These are phyloP conservation scores for Cirrhinus mrigala DNA, from an alignment of 2,797 vertebrate genomes.

Conservation along the genomic window DNA sequence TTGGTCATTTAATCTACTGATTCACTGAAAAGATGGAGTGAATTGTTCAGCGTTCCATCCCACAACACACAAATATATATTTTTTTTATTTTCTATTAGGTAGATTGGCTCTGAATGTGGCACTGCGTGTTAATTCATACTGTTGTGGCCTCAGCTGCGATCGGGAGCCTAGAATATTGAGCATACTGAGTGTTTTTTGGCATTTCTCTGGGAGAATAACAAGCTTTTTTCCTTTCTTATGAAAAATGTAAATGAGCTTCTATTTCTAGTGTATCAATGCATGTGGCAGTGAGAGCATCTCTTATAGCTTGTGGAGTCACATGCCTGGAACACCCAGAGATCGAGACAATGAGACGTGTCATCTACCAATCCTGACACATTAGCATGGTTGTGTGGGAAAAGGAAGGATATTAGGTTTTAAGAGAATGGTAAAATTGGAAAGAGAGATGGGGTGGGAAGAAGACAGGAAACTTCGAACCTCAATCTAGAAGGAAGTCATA, in stretches of 20 bases:
- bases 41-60: not conserved
- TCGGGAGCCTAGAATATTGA: not conserved
- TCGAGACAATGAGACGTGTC: slow-evolving; percentile 45
- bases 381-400: slow-evolving; percentile 33
- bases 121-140: slow-evolving; percentile 12
- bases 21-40: not conserved
- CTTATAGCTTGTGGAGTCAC: slow-evolving; percentile 23
- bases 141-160: slow-evolving; percentile 15
- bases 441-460: not conserved
- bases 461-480: not conserved
- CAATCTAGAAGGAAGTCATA: slow-evolving; percentile 11
- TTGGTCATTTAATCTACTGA: not conserved
- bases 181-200: not conserved
- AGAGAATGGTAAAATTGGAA: slow-evolving; percentile 34
- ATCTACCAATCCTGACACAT: slow-evolving; percentile 42
- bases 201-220: slow-evolving; percentile 15
- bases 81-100: not conserved
- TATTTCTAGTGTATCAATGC: slow-evolving; percentile 68
- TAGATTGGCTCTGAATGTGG: not conserved
- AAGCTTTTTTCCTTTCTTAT: slow-evolving; percentile 51
- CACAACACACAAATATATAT: not conserved
- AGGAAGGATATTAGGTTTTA: slow-evolving; percentile 36
- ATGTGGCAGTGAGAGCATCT: slow-evolving; percentile 45
- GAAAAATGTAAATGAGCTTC: slow-evolving; percentile 76
- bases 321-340: slow-evolving; percentile 24